Percentiles rank a stretch among this genome's conserved stretches.
phyloP scores from a whole-genome alignment of 2,888 invertebrate species.

The Galerucella nymphaeae region DNA sequence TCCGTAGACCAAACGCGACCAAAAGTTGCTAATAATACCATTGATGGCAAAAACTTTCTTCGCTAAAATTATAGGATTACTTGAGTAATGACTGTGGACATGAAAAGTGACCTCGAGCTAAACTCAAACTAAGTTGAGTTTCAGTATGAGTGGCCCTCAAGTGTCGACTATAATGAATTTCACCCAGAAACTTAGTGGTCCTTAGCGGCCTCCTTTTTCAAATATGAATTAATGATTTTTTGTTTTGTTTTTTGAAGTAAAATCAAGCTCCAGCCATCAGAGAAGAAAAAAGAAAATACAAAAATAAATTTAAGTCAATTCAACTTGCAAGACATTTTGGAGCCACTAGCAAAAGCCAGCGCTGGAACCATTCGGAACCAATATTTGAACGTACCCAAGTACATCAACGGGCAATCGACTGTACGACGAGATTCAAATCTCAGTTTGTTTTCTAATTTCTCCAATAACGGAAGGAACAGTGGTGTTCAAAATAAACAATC shows the following conservation, averaged over 20 bases:
- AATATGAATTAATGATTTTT: conserved; percentile 11
- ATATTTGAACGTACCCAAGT: conserved; percentile 82
- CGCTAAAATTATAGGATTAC: no score
- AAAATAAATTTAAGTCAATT: conserved; percentile 66
- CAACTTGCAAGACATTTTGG: conserved; percentile 64
- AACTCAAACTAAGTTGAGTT: no score
- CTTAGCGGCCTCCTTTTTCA: neutral
- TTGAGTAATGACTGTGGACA: no score
- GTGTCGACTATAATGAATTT: no score
- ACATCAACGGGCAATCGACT: conserved; percentile 74
- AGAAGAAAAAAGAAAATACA: conserved; percentile 63
- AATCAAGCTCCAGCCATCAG: conserved; percentile 54
- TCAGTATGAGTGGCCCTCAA: no score
- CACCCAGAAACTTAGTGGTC: no score
- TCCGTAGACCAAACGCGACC: no score
- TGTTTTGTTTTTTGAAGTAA: conserved; percentile 53
- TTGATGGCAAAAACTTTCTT: no score
- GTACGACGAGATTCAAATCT: conserved; percentile 56
- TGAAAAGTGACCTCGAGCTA: no score
- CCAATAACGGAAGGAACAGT: conserved; percentile 52
- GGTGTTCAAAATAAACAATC: conserved; percentile 51
- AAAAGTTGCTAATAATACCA: no score
- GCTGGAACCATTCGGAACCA: conserved; percentile 71
- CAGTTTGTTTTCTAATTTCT: conserved; percentile 51
- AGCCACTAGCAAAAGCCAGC: conserved; percentile 61